Conservation (phyloP, 2,113 vertebrate genomes). For the Elaphurus davidianus region DNA sequence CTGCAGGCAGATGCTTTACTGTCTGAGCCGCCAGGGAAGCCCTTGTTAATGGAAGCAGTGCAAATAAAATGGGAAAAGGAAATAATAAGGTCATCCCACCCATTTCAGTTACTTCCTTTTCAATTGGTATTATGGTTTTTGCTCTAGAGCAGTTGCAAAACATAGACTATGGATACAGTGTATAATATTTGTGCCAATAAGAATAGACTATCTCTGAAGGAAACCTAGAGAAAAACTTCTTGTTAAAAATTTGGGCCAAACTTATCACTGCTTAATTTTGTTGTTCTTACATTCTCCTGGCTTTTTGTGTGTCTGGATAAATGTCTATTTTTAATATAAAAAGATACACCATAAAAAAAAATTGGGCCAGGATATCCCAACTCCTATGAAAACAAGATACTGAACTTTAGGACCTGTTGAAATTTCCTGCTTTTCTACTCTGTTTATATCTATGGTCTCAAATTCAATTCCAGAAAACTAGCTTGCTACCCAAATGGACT, state of each 20-base stretch:
- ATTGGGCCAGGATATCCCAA: not conserved
- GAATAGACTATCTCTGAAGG: not conserved
- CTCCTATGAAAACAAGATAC: not conserved
- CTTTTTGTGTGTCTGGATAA: not conserved
- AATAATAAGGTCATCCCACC: not conserved
- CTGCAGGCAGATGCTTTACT: too few relatives aligned
- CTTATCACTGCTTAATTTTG: not conserved
- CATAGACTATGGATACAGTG: not conserved
- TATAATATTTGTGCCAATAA: not conserved
- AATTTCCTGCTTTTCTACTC: not conserved
- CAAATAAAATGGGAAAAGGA: not conserved
- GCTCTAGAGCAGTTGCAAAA: not conserved
- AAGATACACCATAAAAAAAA: not conserved
- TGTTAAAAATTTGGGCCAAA: not conserved
- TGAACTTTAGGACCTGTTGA: not conserved
- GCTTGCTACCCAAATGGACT: not conserved
- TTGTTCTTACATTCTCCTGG: not conserved
- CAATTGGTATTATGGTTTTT: not conserved
- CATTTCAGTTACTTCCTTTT: not conserved
- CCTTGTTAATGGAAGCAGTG: not conserved
- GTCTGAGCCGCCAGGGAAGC: too few relatives aligned
- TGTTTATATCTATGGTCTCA: not conserved
- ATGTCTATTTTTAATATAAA: not conserved
- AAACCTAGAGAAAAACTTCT: not conserved
- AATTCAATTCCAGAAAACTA: not conserved